Evolutionary conservation across 2,888 invertebrate genomes (phyloP).

Genomic region (Trypoxylon attenuatum): DNA sequence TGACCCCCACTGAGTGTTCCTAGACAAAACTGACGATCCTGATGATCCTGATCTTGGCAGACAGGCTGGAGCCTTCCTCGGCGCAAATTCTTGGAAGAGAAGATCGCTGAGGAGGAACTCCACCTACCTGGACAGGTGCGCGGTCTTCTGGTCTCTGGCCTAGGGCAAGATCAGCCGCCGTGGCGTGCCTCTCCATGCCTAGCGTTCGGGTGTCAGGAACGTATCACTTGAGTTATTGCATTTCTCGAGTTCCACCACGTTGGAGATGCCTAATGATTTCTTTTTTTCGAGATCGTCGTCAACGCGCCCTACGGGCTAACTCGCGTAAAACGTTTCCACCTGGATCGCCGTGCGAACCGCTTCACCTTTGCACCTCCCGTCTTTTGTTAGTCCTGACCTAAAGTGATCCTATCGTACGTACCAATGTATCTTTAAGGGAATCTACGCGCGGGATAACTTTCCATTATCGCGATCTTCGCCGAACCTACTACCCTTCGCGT

Average conservation of each 20-base stretch:
- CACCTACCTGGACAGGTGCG: conserved; percentile 73
- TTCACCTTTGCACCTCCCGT: conserved; percentile 32
- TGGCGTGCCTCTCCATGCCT: no score
- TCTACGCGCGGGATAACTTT: conserved; percentile 41
- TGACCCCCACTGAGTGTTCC: conserved; percentile 52
- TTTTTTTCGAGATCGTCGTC: conserved; percentile 48
- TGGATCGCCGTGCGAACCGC: conserved; percentile 38
- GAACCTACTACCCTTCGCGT: no score
- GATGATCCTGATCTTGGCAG: conserved; percentile 71
- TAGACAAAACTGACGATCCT: conserved; percentile 66
- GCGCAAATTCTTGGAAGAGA: conserved; percentile 68
- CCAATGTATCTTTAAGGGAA: conserved; percentile 38
- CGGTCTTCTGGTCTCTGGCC: conserved; percentile 62
- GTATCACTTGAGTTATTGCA: conserved; percentile 69
- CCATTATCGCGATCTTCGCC: conserved; percentile 41
- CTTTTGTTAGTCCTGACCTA: conserved; percentile 23
- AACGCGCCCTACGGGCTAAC: conserved; percentile 21
- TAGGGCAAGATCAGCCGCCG: conserved; percentile 49
- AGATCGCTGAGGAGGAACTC: conserved; percentile 54
- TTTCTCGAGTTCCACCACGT: conserved; percentile 63
- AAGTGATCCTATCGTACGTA: conserved; percentile 36
- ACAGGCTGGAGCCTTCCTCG: conserved; percentile 70
- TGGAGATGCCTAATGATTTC: conserved; percentile 61
- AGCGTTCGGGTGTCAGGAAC: conserved; percentile 66
- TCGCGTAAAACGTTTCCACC: conserved; percentile 42